phyloP scores from a whole-genome alignment of 2,888 invertebrate species.

The Chloroclysta siterata region DNA sequence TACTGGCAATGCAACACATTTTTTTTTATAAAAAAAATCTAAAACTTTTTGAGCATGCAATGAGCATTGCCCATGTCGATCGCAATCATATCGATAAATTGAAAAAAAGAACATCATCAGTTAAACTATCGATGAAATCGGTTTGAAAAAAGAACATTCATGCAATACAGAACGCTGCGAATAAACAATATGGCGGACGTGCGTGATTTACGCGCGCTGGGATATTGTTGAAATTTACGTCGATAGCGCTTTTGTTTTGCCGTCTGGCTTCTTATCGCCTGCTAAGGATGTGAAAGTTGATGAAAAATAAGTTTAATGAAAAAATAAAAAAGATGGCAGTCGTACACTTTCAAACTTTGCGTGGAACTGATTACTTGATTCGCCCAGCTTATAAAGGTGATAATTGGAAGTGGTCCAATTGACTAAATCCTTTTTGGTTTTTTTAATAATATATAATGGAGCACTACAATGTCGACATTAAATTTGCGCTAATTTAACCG shows the following conservation, averaged over 20 bases:
- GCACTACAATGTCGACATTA: too few species aligned
- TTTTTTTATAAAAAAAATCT: too few species aligned
- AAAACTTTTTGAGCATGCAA: background rate
- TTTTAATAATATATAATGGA: too few species aligned
- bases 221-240: conserved; percentile 76
- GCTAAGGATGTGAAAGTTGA: conserved; percentile 46
- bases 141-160: conserved; percentile 59
- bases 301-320: conserved; percentile 24
- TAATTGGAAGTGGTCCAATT: too few species aligned
- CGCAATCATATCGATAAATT: conserved; percentile 41
- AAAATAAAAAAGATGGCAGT: too few species aligned
- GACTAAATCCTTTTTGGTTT: too few species aligned
- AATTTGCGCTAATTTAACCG: too few species aligned
- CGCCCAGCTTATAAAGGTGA: too few species aligned
- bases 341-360: too few species aligned
- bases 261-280: conserved; percentile 71
- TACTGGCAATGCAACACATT: too few species aligned
- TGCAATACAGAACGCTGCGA: conserved; percentile 52
- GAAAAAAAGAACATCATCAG: conserved; percentile 46
- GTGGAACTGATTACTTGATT: too few species aligned
- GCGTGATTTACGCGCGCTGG: conserved; percentile 72
- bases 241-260: conserved; percentile 78
- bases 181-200: conserved; percentile 72
- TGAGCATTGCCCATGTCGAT: background rate
- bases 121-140: conserved; percentile 60